Conservation (phyloP, 2,888 invertebrate species). For the Ophion ellenae region DNA sequence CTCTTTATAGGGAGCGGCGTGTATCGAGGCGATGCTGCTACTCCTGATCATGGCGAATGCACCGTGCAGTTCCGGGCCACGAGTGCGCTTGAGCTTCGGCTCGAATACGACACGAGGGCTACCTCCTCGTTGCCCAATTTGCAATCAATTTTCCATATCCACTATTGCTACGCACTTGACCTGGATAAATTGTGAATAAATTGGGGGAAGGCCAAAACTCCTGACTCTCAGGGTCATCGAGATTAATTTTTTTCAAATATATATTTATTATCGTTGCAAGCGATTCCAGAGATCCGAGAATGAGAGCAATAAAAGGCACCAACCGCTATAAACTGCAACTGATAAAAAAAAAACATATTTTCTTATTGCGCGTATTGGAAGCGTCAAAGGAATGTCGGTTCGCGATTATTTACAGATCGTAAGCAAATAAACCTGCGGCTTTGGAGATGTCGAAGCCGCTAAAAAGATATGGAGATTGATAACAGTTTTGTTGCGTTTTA, state of each 20-base stretch:
- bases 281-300: background rate
- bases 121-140: slow-evolving; percentile 52
- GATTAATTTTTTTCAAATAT: background rate
- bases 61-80: slow-evolving; percentile 60
- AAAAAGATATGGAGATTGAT: slow-evolving; percentile 41
- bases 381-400: background rate
- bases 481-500: slow-evolving; percentile 38
- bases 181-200: background rate
- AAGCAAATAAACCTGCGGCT: background rate
- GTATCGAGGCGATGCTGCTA: slow-evolving; percentile 59
- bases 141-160: slow-evolving; percentile 29
- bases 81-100: slow-evolving; percentile 68
- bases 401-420: background rate
- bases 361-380: background rate
- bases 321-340: background rate
- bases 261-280: background rate
- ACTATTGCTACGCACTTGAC: background rate
- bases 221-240: background rate
- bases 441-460: background rate
- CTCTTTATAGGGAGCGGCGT: slow-evolving; percentile 62
- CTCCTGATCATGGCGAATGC: slow-evolving; percentile 30
- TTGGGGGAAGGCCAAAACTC: background rate
- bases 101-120: slow-evolving; percentile 53
- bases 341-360: background rate
- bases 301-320: background rate